Conservation (phyloP, 2,888 invertebrate genomes). For the Metacarcinus magister region DNA sequence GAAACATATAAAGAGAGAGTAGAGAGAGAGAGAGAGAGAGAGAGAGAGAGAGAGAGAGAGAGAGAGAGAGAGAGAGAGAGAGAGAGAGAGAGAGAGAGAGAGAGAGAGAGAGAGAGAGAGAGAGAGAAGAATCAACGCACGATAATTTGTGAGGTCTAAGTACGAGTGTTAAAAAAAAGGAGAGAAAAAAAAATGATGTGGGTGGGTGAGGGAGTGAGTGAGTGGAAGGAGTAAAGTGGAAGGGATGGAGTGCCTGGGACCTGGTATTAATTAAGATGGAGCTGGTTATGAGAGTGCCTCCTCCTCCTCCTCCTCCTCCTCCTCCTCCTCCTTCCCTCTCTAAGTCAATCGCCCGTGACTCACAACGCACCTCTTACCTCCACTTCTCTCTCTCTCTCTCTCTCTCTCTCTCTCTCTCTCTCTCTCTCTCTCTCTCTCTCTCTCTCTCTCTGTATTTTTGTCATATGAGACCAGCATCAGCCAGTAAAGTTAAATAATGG, state of each 20-base stretch:
- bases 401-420: not conserved
- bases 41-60: conserved; percentile 30
- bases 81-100: conserved; percentile 26
- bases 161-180: not conserved
- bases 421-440: not conserved
- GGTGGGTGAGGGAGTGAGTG: not conserved
- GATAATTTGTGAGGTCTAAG: not conserved
- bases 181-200: not conserved
- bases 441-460: not conserved
- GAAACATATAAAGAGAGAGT: not conserved
- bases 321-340: not conserved
- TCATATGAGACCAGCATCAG: no score
- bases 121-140: not conserved
- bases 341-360: not conserved
- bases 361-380: no score
- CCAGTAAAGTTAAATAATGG: no score
- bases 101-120: not conserved
- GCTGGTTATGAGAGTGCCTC: not conserved
- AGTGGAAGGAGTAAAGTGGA: not conserved
- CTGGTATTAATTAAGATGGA: conserved; percentile 11
- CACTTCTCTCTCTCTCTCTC: not conserved
- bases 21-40: not conserved
- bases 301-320: conserved; percentile 26
- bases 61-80: conserved; percentile 26
- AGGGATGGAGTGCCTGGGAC: not conserved